These are phyloP conservation scores for Brachynemurus nebulosus DNA, from an alignment of 2,888 invertebrate genomes.

Conservation along the genomic window DNA sequence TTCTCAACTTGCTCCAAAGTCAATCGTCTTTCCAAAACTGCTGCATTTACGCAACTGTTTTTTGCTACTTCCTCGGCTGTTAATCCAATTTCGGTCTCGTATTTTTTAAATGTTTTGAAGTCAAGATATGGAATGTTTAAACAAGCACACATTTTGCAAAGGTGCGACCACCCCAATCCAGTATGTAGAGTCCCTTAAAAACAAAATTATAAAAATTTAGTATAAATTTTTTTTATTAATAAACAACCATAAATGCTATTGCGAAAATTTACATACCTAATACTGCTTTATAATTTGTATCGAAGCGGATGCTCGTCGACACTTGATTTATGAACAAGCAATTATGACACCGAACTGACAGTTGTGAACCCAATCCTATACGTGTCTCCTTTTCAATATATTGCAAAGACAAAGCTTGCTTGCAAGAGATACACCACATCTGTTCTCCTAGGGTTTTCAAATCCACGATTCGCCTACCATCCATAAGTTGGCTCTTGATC, in stretches of 20 bases:
- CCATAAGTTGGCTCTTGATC: background rate
- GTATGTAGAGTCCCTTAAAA: background rate
- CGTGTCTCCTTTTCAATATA: background rate
- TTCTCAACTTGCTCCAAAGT: background rate
- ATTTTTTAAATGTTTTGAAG: constrained; percentile 5
- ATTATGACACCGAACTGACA: background rate
- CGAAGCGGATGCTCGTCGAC: background rate
- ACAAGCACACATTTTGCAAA: constrained; percentile 2
- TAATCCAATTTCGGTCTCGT: constrained; percentile 1
- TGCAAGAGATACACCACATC: background rate
- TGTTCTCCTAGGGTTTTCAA: background rate
- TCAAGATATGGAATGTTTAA: constrained; percentile 6
- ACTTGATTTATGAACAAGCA: background rate
- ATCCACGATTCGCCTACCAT: background rate
- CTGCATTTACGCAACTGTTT: background rate
- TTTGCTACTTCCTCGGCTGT: background rate
- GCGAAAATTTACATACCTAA: background rate
- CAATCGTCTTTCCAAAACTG: constrained; percentile 1
- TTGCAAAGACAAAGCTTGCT: background rate
- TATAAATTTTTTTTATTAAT: background rate
- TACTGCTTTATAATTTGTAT: constrained; percentile 1
- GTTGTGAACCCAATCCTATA: background rate
- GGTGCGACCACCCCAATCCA: constrained; percentile 3
- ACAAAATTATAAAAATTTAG: background rate
- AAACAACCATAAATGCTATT: background rate